phyloP scores from a whole-genome alignment of 2,797 vertebrate genomes.

The Tokudaia tokunoshimensis region DNA sequence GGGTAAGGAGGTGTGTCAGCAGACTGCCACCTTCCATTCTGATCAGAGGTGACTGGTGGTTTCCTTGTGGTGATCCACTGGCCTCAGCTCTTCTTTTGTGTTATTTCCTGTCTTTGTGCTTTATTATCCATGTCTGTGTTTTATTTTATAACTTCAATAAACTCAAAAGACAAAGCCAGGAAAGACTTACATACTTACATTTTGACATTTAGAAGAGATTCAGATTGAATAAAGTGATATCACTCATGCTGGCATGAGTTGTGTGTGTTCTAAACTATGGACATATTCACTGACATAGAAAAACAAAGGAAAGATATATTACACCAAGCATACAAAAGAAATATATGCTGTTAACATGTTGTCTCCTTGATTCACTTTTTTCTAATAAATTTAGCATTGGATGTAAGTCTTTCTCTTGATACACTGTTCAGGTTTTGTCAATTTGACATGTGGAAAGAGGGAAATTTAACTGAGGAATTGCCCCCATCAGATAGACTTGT shows the following conservation, averaged over 20 bases:
- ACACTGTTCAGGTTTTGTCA: neutral
- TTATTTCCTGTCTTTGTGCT: neutral
- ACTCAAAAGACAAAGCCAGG: neutral
- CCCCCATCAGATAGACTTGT: neutral
- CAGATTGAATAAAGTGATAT: neutral
- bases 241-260: neutral
- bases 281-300: neutral
- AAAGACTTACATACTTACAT: neutral
- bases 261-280: neutral
- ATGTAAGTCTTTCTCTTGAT: neutral
- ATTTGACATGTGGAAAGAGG: neutral
- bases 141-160: neutral
- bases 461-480: neutral
- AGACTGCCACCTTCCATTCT: too few species aligned
- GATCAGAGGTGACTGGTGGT: neutral
- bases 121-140: neutral
- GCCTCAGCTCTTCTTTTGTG: neutral
- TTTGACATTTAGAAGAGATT: neutral
- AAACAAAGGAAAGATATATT: neutral
- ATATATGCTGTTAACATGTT: neutral
- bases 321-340: neutral
- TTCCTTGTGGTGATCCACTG: neutral
- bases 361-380: neutral
- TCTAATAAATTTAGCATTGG: neutral
- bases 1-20: rapidly evolving